Evolutionary conservation across 1,140 invertebrate genomes (phyloP), one percentile per base, ranked within the genome.

Genomic region (Cydia fagiglandana): DNA sequence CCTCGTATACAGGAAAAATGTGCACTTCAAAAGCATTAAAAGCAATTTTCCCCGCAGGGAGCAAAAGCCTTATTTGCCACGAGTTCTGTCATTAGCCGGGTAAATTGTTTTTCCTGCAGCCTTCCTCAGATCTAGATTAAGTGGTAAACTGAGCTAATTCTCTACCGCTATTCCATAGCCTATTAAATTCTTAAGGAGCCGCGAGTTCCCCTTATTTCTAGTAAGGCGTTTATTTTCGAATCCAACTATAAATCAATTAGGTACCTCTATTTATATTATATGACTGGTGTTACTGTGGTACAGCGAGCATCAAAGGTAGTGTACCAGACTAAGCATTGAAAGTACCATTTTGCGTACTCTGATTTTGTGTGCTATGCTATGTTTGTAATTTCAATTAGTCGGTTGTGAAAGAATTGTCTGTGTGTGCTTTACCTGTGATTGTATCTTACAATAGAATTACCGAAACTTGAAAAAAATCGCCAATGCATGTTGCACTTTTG

Each of bases 41-140:
- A 61, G 56, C 56, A 61, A 61, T 61, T 61, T 61, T 61, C 56
- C 20, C 56, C 17, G 20, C 56, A 61, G 56, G 53, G 53, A 24
- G 56, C 56, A 61, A 61, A 61, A 61, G 20, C 56, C 56, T 61
- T 61, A 61, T 61, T 61, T 61, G n/a, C 56, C 56, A 24, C 17
- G 56, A 61, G 56, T 61, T 61, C 56, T 61, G 56, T 61, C 56
- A 61, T 61, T 61, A 61, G 56, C 56, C 56, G 56, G 56, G 56
- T 24, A 61, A 61, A 61, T 61, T 61, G 56, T 61, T 61, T 61
- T 61, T 17, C 50, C 50, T 61, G 20, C 53, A n/a, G 53, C 56
- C 56, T 61, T 24, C 56, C 56, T 61, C 56, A 61, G 56, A 61
- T 61, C 56, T 61, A 61, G 56, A 61, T 61, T 61, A 61, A 61